Base-by-base conservation (phyloP, 2,113 vertebrate species). In the Ptyas mucosa region DNA sequence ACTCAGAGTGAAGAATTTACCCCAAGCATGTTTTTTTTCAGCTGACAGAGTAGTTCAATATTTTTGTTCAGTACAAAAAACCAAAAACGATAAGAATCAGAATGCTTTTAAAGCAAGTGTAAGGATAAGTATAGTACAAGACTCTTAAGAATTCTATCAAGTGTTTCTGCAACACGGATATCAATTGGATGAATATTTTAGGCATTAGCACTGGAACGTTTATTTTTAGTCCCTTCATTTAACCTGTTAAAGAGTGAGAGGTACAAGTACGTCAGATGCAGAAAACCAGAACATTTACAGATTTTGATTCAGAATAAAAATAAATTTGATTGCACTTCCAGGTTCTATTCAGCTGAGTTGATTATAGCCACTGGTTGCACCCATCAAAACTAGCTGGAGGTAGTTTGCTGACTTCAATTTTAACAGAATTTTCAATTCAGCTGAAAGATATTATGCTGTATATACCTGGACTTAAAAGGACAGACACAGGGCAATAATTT, bases 241-340 rank as follows among this genome's bases (percentile, higher is more conserved):
- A 46, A 89, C 92, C 94, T 81, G 94, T 90, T 92, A 94, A 96
- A 87, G 93, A 94, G 89, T 90, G 89, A 87, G 34, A 89, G 88
- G 61, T 57, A 52, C 81, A 49, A 7, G 91, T 49, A 0, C 61
- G 61, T 52, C 57, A 93, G 94, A 8, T 85, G 2, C 0, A 18
- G 57, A 91, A 58, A 54, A 91, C 1, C 0, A 55, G 54, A 53
- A 64, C 85, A 91, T 5, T 90, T 29, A 18, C 39, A 85, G 26
- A 1, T 0, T 20, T 43, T 64, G 87, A n/a, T 57, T 39, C n/a
- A 46, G n/a, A 87, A 46, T 81, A 24, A 46, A 88, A 21, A 29
- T 1, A 90, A 43, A 88, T 64, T 43, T 88, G 54, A 85, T 0
- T 93, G 69, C 20, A 49, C 23, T 81, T 54, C 43, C n/a, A 20